Base-by-base conservation (phyloP, 2,888 invertebrate species). In the Malthinus seriepunctatus region DNA sequence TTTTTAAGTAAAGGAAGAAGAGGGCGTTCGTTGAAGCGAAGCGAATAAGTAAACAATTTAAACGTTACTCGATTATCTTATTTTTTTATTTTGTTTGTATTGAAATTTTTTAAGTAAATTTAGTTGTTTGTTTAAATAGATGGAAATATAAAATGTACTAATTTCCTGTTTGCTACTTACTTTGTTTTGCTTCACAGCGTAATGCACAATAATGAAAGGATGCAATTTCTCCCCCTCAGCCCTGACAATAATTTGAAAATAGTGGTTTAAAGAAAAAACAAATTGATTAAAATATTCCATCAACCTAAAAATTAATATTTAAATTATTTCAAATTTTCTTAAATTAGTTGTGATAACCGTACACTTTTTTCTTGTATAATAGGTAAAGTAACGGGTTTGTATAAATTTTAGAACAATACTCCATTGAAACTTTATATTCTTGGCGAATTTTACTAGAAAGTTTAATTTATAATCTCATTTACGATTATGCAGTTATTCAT, bases 391-490 rank as follows among this genome's bases (percentile, higher is more conserved):
- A 23, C 23, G 23, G 23, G 23, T 23, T 23, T 5, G 5, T 23
- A 23, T 23, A 23, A 23, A 23, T 23, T 23, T 23, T 23, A 23
- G 23, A 23, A 23, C 23, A 23, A 23, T 23, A 23, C 23, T 5
- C 23, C 5, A 23, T 23, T 23, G 23, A 23, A 23, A 23, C 23
- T 23, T n/a, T 23, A 23, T 23, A 23, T 23, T 23, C 10, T 35
- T 35, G 10, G 10, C 35, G 35, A 10, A 35, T 31, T 44, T 10
- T 44, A 8, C 12, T 54, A 54, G 54, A 54, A 54, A 54, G 54
- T 54, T 54, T 54, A 46, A 54, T 54, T 54, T 54, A 54, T 47
- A 33, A 47, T 39, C 47, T 39, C 39, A 54, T 54, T 54, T 15
- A 38, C n/a, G 14, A 15, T 23, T 15, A 9, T 9, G 8, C 12